Evolutionary conservation across 37 sponge, comb jelly and placozoan species (phyloP).

Genomic region (Aplysina aerophoba): DNA sequence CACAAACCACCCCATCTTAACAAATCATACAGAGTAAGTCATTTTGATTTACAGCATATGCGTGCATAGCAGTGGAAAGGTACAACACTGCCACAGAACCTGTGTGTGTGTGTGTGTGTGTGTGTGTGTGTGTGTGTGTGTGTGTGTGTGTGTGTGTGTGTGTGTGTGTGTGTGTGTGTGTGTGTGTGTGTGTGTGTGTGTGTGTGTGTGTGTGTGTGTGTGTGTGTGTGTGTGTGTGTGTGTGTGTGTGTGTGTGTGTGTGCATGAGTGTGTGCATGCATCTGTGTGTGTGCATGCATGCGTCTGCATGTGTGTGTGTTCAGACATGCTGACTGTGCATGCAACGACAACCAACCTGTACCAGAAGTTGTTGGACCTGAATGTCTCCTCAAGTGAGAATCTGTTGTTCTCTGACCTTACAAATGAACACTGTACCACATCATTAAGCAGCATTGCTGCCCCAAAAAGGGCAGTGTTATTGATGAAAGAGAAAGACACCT

Average conservation of each 20-base stretch:
- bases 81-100: too few species aligned
- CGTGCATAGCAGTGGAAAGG: too few species aligned
- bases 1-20: too few species aligned
- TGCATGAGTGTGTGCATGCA: slow-evolving; percentile 30
- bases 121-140: slow-evolving; percentile 33
- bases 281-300: slow-evolving; percentile 36
- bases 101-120: slow-evolving; percentile 16
- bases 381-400: too few species aligned
- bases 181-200: slow-evolving; percentile 39
- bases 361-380: too few species aligned
- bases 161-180: neutral
- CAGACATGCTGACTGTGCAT: too few species aligned
- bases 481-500: slow-evolving; percentile 31
- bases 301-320: neutral
- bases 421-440: too few species aligned
- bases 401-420: too few species aligned
- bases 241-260: slow-evolving; percentile 9
- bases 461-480: slow-evolving; percentile 44
- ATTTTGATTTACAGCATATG: too few species aligned
- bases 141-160: slow-evolving; percentile 46
- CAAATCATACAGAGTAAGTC: too few species aligned
- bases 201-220: slow-evolving; percentile 40
- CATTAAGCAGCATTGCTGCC: slow-evolving; percentile 28
- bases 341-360: too few species aligned
- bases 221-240: neutral